phyloP scores from a whole-genome alignment of 2,888 invertebrate genomes.

The Eristalis tenax region DNA sequence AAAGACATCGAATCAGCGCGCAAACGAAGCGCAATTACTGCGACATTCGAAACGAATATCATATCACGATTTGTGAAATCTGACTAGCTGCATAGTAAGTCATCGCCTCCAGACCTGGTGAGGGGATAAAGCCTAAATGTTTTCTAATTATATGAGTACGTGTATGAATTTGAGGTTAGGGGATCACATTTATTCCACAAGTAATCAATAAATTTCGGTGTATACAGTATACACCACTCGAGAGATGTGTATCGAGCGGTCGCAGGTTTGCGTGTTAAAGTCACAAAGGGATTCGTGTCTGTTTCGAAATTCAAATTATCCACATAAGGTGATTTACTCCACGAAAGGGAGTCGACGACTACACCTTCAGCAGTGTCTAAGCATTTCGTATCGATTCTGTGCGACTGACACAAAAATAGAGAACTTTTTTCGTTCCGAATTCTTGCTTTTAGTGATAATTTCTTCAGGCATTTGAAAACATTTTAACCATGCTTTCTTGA shows the following conservation, averaged over 20 bases:
- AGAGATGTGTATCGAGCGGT: not conserved
- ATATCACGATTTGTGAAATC: conserved; percentile 41
- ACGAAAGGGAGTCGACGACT: not conserved
- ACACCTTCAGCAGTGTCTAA: conserved; percentile 22
- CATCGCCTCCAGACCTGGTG: conserved; percentile 5
- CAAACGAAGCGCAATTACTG: conserved; percentile 49
- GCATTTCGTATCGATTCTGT: conserved; percentile 36
- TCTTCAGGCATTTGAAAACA: no score
- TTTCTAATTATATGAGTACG: not conserved
- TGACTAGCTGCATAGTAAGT: conserved; percentile 42
- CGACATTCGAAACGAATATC: conserved; percentile 36
- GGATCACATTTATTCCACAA: not conserved
- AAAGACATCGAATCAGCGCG: not conserved
- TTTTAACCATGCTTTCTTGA: no score
- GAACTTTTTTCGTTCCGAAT: not conserved
- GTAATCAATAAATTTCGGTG: conserved; percentile 50
- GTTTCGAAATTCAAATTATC: conserved; percentile 61
- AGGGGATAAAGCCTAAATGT: not conserved
- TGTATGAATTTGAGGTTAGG: conserved; percentile 36
- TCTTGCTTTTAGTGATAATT: not conserved
- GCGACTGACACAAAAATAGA: not conserved
- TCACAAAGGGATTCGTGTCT: conserved; percentile 50
- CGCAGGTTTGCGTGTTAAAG: conserved; percentile 48
- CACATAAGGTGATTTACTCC: conserved; percentile 46
- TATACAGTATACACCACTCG: not conserved